These are phyloP conservation scores for Dolomedes plantarius DNA, from an alignment of 2,888 invertebrate genomes.

Conservation along the genomic window DNA sequence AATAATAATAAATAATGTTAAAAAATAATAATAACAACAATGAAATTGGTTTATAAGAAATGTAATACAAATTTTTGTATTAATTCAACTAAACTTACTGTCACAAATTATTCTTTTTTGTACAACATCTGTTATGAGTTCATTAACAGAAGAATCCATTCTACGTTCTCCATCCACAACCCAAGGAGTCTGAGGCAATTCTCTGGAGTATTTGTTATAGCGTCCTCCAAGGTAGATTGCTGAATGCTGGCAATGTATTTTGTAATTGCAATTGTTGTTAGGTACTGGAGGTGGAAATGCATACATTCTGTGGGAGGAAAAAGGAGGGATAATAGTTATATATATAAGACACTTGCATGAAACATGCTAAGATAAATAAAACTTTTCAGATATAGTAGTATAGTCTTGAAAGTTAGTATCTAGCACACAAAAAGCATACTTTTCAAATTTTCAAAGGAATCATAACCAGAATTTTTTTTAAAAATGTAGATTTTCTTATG, in stretches of 20 bases:
- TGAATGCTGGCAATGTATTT: constrained; percentile 80
- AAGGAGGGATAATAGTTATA: background rate
- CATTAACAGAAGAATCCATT: constrained; percentile 92
- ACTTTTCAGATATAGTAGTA: no score
- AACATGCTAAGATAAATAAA: no score
- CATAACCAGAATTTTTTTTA: no score
- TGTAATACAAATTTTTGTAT: no score
- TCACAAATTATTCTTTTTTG: constrained; percentile 81
- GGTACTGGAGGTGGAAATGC: constrained; percentile 80
- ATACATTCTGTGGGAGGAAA: constrained; percentile 76
- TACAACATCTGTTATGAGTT: constrained; percentile 86
- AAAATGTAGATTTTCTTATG: no score
- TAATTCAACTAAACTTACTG: constrained; percentile 76
- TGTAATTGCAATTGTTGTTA: constrained; percentile 77
- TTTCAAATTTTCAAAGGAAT: no score
- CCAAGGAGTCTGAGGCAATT: constrained; percentile 96
- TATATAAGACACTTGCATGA: no score
- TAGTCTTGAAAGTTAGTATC: no score
- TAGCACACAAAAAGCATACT: no score
- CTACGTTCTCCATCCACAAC: constrained; percentile 86
- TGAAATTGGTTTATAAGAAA: no score
- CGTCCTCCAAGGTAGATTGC: constrained; percentile 84
- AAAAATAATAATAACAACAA: no score
- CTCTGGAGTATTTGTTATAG: constrained; percentile 89
- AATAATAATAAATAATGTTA: no score